Conservation (phyloP, 2,888 invertebrate species). For the Ryuthela nishihirai region DNA sequence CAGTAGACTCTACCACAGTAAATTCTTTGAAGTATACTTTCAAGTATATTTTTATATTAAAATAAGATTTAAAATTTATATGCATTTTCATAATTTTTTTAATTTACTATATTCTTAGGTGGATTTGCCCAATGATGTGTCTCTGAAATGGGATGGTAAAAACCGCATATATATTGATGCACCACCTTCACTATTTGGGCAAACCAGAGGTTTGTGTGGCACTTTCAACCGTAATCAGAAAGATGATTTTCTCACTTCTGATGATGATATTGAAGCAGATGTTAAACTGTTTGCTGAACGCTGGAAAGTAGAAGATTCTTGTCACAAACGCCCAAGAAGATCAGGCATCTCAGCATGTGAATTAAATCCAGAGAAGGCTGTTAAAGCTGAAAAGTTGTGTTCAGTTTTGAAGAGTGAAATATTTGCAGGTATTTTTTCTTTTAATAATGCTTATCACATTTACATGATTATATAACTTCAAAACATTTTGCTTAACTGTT, state of each 20-base stretch:
- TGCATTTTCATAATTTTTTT: not conserved
- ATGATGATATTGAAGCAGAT: conserved; percentile 77
- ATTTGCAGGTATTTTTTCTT: conserved; percentile 47
- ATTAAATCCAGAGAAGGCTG: conserved; percentile 44
- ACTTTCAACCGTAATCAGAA: conserved; percentile 83
- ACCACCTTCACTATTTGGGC: conserved; percentile 63
- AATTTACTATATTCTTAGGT: conserved; percentile 54
- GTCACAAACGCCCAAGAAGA: conserved; percentile 51
- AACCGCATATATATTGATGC: conserved; percentile 79
- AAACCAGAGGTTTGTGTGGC: conserved; percentile 73
- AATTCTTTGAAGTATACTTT: too few species aligned
- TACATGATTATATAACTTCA: too few species aligned
- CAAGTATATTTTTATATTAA: not conserved
- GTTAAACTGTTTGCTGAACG: conserved; percentile 78
- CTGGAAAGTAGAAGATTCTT: conserved; percentile 78
- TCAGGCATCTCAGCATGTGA: conserved; percentile 44
- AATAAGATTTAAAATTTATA: not conserved
- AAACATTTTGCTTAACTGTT: too few species aligned
- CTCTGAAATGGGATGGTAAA: conserved; percentile 85
- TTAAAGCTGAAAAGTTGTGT: conserved; percentile 67
- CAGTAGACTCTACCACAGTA: too few species aligned
- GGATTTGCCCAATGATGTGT: conserved; percentile 68
- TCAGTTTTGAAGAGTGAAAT: conserved; percentile 63
- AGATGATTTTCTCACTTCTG: conserved; percentile 82
- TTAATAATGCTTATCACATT: not conserved